A percentile compares a stretch with the other conserved stretches of the same genome.
Conservation (phyloP, 2,888 invertebrate genomes). For the Muschampia plurimacula region DNA sequence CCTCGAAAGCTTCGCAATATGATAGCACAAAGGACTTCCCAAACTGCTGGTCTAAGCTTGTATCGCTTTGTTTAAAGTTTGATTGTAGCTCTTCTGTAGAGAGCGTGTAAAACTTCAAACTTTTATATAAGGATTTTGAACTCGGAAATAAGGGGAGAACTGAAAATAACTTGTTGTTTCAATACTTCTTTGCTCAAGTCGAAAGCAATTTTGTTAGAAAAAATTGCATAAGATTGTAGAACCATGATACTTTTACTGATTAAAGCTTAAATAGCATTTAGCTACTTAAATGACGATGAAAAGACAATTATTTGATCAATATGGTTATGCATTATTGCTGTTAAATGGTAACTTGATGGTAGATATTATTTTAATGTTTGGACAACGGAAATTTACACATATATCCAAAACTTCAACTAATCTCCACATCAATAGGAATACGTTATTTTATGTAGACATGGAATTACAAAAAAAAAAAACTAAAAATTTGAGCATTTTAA, state of each 20-base stretch:
- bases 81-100: slow-evolving; percentile 49
- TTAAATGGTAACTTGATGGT: slow-evolving; percentile 12
- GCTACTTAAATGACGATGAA: slow-evolving; percentile 15
- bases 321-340: slow-evolving; percentile 9
- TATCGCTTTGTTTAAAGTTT: slow-evolving; percentile 64
- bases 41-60: slow-evolving; percentile 48
- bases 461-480: too few relatives aligned
- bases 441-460: too few relatives aligned
- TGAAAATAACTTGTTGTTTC: slow-evolving; percentile 39
- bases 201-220: slow-evolving; percentile 26
- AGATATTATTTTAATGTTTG: neutral
- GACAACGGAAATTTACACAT: too few relatives aligned
- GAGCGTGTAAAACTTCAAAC: slow-evolving; percentile 32
- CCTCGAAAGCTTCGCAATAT: slow-evolving; percentile 59
- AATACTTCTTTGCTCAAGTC: slow-evolving; percentile 38
- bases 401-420: too few relatives aligned
- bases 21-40: slow-evolving; percentile 56
- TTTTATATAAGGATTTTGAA: slow-evolving; percentile 39
- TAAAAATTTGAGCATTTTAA: too few relatives aligned
- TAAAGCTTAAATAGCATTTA: slow-evolving; percentile 27
- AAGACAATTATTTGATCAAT: slow-evolving; percentile 13
- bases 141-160: slow-evolving; percentile 33
- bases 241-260: slow-evolving; percentile 19
- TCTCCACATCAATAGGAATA: too few relatives aligned
- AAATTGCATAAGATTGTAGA: slow-evolving; percentile 16